These are phyloP conservation scores for Clarias fuscus DNA, from an alignment of 2,797 vertebrate genomes.

Conservation along the genomic window DNA sequence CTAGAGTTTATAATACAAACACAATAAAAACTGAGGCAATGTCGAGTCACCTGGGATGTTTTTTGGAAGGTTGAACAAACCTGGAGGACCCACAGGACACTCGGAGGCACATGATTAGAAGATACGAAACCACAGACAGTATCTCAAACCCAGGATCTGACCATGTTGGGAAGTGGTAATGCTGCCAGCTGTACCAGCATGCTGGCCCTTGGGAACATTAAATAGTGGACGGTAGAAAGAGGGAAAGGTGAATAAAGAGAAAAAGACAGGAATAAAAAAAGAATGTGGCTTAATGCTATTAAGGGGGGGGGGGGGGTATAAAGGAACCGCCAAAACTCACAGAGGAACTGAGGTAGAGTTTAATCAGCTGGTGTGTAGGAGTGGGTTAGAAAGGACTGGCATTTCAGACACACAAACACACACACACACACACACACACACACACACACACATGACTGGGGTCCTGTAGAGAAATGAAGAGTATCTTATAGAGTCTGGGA, in stretches of 20 bases:
- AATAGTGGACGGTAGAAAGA: background rate
- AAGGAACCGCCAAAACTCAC: constrained; percentile 53
- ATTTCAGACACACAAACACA: constrained; percentile 29
- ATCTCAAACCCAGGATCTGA: background rate
- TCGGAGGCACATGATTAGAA: background rate
- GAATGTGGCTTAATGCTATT: constrained; percentile 53
- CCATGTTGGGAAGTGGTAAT: background rate
- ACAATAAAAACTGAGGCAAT: background rate
- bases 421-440: constrained; percentile 30
- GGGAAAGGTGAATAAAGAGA: background rate
- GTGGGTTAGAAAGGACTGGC: constrained; percentile 25
- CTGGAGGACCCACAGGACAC: constrained; percentile 3
- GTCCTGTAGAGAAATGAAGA: background rate
- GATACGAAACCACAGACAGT: background rate
- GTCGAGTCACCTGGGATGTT: background rate
- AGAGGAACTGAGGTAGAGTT: constrained; percentile 50
- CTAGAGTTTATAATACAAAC: background rate
- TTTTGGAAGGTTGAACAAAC: background rate
- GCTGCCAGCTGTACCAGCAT: background rate
- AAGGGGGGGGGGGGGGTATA: constrained; percentile 48
- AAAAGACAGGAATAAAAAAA: constrained; percentile 4
- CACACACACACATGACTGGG: constrained; percentile 10
- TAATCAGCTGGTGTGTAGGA: constrained; percentile 58
- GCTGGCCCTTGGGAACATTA: background rate
- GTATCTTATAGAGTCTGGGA: constrained; percentile 2